Evolutionary conservation across 2,113 vertebrate genomes (phyloP).

Genomic region (Paramisgurnus dabryanus): DNA sequence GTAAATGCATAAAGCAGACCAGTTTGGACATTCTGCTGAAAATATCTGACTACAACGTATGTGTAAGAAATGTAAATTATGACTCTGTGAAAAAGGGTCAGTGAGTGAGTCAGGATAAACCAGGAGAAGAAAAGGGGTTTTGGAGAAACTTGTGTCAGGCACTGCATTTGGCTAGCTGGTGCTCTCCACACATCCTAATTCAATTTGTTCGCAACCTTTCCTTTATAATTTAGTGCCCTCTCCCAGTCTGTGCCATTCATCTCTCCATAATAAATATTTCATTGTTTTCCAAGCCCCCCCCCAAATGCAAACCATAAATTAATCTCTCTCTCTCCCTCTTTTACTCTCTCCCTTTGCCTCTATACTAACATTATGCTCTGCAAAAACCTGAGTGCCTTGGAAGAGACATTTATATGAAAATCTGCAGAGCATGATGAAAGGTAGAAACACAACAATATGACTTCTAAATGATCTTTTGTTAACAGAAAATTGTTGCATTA

Average conservation of each 20-base stretch:
- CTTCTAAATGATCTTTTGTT: slow-evolving; percentile 69
- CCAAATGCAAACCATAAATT: slow-evolving; percentile 65
- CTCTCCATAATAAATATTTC: slow-evolving; percentile 75
- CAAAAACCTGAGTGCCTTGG: slow-evolving; percentile 65
- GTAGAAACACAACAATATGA: slow-evolving; percentile 67
- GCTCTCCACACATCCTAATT: slow-evolving; percentile 80
- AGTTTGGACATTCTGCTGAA: too few species aligned
- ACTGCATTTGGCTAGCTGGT: slow-evolving; percentile 75
- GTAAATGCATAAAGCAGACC: too few species aligned
- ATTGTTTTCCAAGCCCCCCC: slow-evolving; percentile 70
- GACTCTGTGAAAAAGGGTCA: too few species aligned
- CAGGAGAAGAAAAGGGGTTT: slow-evolving; percentile 32
- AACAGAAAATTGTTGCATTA: slow-evolving; percentile 75
- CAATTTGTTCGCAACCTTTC: slow-evolving; percentile 83
- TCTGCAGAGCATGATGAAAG: slow-evolving; percentile 76
- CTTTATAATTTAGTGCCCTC: slow-evolving; percentile 82
- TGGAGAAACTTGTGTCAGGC: slow-evolving; percentile 67
- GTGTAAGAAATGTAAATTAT: too few species aligned
- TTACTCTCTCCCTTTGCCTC: slow-evolving; percentile 11
- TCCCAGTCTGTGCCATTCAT: slow-evolving; percentile 80
- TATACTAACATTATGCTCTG: slow-evolving; percentile 50
- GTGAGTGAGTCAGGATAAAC: slow-evolving; percentile 15
- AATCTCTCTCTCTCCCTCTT: slow-evolving; percentile 59
- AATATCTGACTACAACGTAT: too few species aligned
- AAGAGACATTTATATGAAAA: slow-evolving; percentile 81